Conservation (phyloP, 2,113 vertebrate genomes). For the Alethe castanea region DNA sequence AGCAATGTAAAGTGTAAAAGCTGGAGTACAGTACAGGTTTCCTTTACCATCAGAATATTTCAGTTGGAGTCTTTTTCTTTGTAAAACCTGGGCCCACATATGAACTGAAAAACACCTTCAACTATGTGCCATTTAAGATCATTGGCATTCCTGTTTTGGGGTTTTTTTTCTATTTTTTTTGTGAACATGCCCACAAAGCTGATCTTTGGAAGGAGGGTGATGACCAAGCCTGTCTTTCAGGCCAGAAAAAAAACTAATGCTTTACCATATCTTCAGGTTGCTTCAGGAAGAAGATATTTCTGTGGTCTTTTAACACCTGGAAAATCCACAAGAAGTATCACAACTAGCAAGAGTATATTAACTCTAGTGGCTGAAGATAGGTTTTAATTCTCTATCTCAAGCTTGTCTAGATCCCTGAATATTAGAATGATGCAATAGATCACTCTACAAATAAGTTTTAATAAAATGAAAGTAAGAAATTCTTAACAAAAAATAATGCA, state of each 20-base stretch:
- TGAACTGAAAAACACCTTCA: not conserved
- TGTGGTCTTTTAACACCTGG: not conserved
- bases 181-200: not conserved
- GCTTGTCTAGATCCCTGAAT: not conserved
- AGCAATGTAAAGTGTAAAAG: not conserved
- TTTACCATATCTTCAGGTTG: fast-evolving
- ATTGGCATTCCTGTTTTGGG: not conserved
- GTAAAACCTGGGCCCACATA: not conserved
- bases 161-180: not conserved
- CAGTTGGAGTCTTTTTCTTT: not conserved
- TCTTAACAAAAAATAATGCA: not conserved
- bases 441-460: not conserved
- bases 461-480: not conserved
- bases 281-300: not conserved
- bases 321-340: not conserved
- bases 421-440: not conserved
- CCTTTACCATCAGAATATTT: not conserved
- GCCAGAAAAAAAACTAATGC: not conserved
- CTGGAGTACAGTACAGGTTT: not conserved
- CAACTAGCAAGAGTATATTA: not conserved
- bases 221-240: not conserved
- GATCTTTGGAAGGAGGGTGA: not conserved
- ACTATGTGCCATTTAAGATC: not conserved
- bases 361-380: not conserved
- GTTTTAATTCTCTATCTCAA: not conserved